phyloP scores from a whole-genome alignment of 2,888 invertebrate genomes.

The Sussaba pulchella region DNA sequence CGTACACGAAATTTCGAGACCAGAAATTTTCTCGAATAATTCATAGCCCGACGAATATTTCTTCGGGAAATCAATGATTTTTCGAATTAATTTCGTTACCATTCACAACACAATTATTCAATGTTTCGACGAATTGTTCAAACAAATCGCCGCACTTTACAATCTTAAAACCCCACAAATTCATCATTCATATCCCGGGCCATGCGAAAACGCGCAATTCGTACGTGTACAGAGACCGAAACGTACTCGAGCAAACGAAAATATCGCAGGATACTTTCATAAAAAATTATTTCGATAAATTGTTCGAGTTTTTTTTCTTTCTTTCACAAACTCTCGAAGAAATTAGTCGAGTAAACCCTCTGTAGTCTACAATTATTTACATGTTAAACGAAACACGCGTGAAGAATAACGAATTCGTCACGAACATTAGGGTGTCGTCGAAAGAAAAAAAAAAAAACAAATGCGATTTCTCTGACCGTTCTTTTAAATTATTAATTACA shows the following conservation, averaged over 20 bases:
- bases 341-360: conserved; percentile 30
- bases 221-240: not conserved
- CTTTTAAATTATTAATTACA: conserved; percentile 27
- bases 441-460: not conserved
- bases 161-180: not conserved
- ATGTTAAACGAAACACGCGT: conserved; percentile 74
- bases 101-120: not conserved
- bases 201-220: not conserved
- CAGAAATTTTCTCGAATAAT: not conserved
- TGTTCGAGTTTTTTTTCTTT: not conserved
- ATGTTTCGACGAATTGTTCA: not conserved
- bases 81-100: not conserved
- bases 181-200: not conserved
- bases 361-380: conserved; percentile 52
- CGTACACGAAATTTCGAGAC: conserved; percentile 13
- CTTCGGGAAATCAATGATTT: not conserved
- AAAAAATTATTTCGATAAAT: conserved; percentile 14
- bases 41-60: conserved; percentile 24
- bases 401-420: conserved; percentile 68
- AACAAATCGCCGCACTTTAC: not conserved
- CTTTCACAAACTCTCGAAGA: conserved; percentile 3
- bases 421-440: conserved; percentile 61
- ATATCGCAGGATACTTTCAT: not conserved
- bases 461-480: not conserved
- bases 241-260: not conserved